A percentile compares a stretch with the other conserved stretches of the same genome.
Evolutionary conservation across 2,797 vertebrate genomes (phyloP).

Genomic region (Pseudomugil gertrudae): DNA sequence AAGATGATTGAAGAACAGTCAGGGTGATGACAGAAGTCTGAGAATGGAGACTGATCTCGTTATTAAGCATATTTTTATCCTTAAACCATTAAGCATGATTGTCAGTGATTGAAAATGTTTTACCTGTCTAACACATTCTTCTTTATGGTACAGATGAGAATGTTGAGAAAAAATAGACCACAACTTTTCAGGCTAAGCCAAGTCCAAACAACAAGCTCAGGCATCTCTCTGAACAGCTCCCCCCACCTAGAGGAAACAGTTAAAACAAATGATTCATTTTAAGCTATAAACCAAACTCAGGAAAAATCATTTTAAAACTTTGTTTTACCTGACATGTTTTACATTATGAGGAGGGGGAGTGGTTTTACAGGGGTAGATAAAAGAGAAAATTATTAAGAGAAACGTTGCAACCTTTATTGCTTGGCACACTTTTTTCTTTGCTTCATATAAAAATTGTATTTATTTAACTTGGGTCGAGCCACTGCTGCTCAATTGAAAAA

Average conservation of each 20-base stretch:
- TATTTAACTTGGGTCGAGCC: too few species aligned
- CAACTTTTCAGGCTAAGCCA: conserved; percentile 62
- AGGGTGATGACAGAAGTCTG: not conserved
- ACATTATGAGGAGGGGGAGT: not conserved
- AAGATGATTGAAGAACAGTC: not conserved
- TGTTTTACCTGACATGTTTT: too few species aligned
- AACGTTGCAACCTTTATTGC: not conserved
- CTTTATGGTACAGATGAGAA: conserved; percentile 49
- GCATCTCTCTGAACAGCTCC: conserved; percentile 19
- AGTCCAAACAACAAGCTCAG: conserved; percentile 53
- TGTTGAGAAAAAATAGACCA: conserved; percentile 50
- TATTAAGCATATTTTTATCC: not conserved
- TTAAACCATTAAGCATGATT: not conserved
- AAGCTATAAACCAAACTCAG: not conserved
- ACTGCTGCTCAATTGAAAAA: not conserved
- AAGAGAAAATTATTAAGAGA: not conserved
- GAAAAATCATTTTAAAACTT: not conserved
- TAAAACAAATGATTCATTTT: not conserved
- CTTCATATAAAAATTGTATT: not conserved
- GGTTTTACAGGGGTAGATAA: not conserved
- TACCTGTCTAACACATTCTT: conserved; percentile 67
- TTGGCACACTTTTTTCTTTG: not conserved
- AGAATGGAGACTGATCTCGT: not conserved
- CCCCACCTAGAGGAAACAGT: conserved; percentile 53
- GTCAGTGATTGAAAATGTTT: conserved; percentile 4